Conservation (phyloP, 2,113 vertebrate species). For the Rhinolophus ferrumequinum region DNA sequence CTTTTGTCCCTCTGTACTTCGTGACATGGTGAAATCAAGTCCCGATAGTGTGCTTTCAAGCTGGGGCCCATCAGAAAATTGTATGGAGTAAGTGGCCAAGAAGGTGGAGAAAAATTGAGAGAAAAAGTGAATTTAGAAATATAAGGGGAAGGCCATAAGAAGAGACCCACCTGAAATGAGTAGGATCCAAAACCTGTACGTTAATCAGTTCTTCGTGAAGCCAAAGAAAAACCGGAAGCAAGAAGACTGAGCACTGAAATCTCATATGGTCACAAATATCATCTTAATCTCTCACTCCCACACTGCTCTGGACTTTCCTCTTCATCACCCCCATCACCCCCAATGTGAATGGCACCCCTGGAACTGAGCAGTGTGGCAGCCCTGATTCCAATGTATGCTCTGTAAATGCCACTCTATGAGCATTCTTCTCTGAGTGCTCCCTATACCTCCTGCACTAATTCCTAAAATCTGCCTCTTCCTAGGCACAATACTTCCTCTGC, state of each 20-base stretch:
- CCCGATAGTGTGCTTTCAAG: neutral
- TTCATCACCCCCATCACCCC: neutral
- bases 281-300: neutral
- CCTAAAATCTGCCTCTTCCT: neutral
- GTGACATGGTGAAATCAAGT: constrained; percentile 19
- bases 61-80: neutral
- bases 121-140: constrained; percentile 37
- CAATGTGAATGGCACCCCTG: neutral
- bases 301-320: neutral
- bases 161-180: neutral
- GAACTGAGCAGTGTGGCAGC: neutral
- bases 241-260: neutral
- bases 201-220: neutral
- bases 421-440: neutral
- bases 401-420: neutral
- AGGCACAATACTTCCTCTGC: neutral
- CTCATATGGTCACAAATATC: neutral
- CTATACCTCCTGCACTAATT: neutral
- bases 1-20: neutral
- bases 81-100: neutral
- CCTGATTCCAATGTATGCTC: neutral
- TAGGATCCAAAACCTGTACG: neutral
- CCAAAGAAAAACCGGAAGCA: neutral
- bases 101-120: constrained; percentile 23
- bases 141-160: neutral